A percentile compares a stretch with the other conserved stretches of the same genome.
These are phyloP conservation scores for Heliopora coerulea DNA, from an alignment of 92 coral and sea anemone species.

Conservation along the genomic window DNA sequence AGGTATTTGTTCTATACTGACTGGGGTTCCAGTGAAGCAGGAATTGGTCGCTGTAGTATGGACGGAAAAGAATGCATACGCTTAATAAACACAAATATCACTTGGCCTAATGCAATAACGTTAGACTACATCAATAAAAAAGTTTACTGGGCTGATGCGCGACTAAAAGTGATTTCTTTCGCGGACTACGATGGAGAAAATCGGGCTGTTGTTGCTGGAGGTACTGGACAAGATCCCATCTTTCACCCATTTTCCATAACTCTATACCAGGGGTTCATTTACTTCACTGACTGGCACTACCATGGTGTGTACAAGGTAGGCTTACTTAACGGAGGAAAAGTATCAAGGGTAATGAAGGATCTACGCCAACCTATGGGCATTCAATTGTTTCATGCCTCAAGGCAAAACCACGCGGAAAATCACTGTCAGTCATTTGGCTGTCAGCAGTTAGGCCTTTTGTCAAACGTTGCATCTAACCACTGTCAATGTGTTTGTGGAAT, in stretches of 20 bases:
- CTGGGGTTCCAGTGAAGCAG: constrained; percentile 65
- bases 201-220: constrained; percentile 51
- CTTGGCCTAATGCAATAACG: constrained; percentile 84
- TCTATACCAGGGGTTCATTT: constrained; percentile 61
- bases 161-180: constrained; percentile 58
- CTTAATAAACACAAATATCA: constrained; percentile 47
- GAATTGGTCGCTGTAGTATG: constrained; percentile 86
- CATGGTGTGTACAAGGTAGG: constrained; percentile 75
- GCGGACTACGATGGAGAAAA: constrained; percentile 69
- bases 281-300: constrained; percentile 81
- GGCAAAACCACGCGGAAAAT: constrained; percentile 69
- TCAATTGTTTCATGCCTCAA: constrained; percentile 70
- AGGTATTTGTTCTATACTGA: constrained; percentile 96
- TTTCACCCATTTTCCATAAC: constrained; percentile 89
- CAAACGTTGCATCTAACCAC: constrained; percentile 45
- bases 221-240: constrained; percentile 55
- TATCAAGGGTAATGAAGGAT: constrained; percentile 37
- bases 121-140: constrained; percentile 74
- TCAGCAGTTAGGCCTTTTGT: constrained; percentile 66
- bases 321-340: constrained; percentile 64
- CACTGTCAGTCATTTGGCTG: constrained; percentile 72
- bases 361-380: constrained; percentile 82
- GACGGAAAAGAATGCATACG: constrained; percentile 69
- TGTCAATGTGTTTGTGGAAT: constrained; percentile 77
- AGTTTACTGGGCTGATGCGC: constrained; percentile 89